Evolutionary conservation across 2,113 vertebrate genomes (phyloP).

Genomic region (Misgurnus anguillicaudatus): DNA sequence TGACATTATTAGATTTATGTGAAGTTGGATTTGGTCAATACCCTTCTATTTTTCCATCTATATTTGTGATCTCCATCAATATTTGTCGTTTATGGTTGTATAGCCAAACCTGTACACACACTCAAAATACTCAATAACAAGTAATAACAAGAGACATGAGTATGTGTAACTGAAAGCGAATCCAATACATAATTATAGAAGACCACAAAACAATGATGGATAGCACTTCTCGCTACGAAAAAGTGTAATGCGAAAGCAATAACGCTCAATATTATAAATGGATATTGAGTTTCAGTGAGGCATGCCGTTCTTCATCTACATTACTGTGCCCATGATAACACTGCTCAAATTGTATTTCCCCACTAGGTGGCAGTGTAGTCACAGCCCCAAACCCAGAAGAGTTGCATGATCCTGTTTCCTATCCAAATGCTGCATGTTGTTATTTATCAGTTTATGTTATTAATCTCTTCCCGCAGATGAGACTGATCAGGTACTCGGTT

Average conservation of each 20-base stretch:
- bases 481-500: constrained; percentile 78
- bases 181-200: constrained; percentile 9
- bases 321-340: neutral
- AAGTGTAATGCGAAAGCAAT: constrained; percentile 24
- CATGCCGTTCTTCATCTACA: neutral
- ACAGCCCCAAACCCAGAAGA: constrained; percentile 48
- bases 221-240: constrained; percentile 17
- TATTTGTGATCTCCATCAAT: no score
- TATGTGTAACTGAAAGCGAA: neutral
- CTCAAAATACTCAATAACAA: neutral
- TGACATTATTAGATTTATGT: no score
- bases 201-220: constrained; percentile 34
- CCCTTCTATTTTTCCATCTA: neutral
- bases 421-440: constrained; percentile 39
- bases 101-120: neutral
- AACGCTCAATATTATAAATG: neutral
- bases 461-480: constrained; percentile 72
- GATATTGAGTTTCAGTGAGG: constrained; percentile 32
- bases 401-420: constrained; percentile 36
- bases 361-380: constrained; percentile 83
- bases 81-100: no score
- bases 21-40: no score
- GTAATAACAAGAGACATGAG: neutral
- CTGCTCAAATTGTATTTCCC: constrained; percentile 24
- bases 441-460: constrained; percentile 51